A percentile compares a stretch with the other conserved stretches of the same genome.
Evolutionary conservation across 1,140 invertebrate species (phyloP).

Genomic region (Eciton burchellii): DNA sequence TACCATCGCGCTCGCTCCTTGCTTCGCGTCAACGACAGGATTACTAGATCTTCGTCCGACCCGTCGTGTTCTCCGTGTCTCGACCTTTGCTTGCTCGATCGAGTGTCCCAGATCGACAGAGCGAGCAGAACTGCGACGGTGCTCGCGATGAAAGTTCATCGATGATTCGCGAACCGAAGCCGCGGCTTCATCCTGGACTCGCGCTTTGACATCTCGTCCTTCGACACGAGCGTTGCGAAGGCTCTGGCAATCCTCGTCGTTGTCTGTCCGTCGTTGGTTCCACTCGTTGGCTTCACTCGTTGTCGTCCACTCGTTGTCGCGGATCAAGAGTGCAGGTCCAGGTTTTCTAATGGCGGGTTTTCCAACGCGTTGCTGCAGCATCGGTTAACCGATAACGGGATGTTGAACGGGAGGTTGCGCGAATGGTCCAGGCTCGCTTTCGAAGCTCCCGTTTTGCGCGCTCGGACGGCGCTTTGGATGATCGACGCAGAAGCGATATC

Average conservation of each 20-base stretch:
- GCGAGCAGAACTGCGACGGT: not conserved
- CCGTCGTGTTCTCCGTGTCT: not conserved
- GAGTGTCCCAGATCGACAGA: too few relatives aligned
- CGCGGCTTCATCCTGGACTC: not conserved
- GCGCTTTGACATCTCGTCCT: not conserved
- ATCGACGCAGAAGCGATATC: too few relatives aligned
- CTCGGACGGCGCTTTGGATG: not conserved
- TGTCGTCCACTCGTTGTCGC: constrained; percentile 22
- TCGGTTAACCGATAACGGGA: constrained; percentile 37
- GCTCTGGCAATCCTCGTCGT: constrained; percentile 31
- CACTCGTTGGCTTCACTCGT: too few relatives aligned
- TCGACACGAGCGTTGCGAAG: not conserved
- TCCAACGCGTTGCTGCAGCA: constrained; percentile 69
- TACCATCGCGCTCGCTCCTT: constrained; percentile 37
- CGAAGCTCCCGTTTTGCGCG: not conserved
- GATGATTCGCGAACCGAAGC: too few relatives aligned
- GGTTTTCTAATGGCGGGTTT: constrained; percentile 66
- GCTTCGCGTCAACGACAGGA: constrained; percentile 31
- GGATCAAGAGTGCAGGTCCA: constrained; percentile 25
- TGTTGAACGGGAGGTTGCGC: constrained; percentile 28
- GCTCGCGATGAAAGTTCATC: too few relatives aligned
- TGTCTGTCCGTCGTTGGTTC: constrained; percentile 29
- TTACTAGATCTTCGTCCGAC: not conserved
- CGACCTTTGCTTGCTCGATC: constrained; percentile 11
- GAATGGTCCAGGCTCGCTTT: not conserved